Base-by-base conservation (phyloP, 2,113 vertebrate species). In the Brachirus orientalis region DNA sequence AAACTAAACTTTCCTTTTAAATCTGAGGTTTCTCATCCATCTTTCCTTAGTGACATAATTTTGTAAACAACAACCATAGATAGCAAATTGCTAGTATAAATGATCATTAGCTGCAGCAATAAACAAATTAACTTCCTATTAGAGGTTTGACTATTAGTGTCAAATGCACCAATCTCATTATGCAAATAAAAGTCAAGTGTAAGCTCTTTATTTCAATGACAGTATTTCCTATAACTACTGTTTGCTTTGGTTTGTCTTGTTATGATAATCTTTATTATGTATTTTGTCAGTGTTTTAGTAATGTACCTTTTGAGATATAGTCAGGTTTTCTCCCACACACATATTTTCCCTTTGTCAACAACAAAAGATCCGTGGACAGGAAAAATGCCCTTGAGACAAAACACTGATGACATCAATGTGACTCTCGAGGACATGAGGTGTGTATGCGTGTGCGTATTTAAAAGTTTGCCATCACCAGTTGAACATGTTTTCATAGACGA, bases 381-480 rank as follows among this genome's bases (percentile, higher is more conserved):
- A 57, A 41, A 61, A 76, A 82, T 35, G 53, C 38, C 60, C 47
- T 48, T 35, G 1, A 74, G 52, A 81, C 60, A 86, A 80, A 82
- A 79, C 74, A 62, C 1, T 45, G 83, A 79, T 43, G 82, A 63
- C 86, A 84, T 86, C 78, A 75, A n/a, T 5, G 65, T 66, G 80
- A 82, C 82, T 66, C 12, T 6, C 0, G 13, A 48, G 59, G 60
- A 60, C 35, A 50, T 38, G 68, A 58, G 83, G 75, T 6, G 64
- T 54, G 66, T 43, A 40, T 28, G 9, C 12, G 1, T 17, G 0
- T 58, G 14, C 18, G 16, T 38, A 51, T 2, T 7, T 19, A 35
- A 63, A 43, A 2, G 56, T 48, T 44, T 40, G 22, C 7, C 58
- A 2, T 58, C 75, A 80, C 76, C 50, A 43, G 79, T 63, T 22